These are phyloP conservation scores for Psephotus haematonotus DNA, from an alignment of 2,113 vertebrate species.

Conservation along the genomic window DNA sequence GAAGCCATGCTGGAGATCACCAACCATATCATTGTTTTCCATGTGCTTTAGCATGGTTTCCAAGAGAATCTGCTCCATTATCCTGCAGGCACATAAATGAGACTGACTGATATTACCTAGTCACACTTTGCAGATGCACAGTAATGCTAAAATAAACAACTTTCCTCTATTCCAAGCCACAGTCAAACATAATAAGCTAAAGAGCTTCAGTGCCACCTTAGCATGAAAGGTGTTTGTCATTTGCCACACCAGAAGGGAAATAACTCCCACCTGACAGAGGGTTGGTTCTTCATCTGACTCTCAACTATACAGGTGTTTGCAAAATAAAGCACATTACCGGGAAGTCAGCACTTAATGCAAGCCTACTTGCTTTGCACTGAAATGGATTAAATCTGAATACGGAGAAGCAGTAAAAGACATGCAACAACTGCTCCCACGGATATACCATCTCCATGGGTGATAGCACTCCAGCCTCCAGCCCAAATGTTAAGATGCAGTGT, in stretches of 20 bases:
- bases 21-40: background rate
- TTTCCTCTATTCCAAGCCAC: background rate
- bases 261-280: background rate
- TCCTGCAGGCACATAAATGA: background rate
- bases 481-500: background rate
- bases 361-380: background rate
- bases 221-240: background rate
- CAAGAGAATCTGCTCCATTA: background rate
- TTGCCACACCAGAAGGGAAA: background rate
- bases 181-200: background rate
- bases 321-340: background rate
- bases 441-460: background rate
- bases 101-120: background rate
- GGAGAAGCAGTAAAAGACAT: background rate
- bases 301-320: background rate
- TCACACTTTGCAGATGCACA: background rate
- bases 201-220: background rate
- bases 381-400: background rate
- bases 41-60: background rate
- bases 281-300: background rate
- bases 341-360: background rate
- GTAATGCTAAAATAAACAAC: background rate
- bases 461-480: background rate
- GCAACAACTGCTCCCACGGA: background rate
- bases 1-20: background rate